Evolutionary conservation across 2,113 vertebrate genomes (phyloP).

Genomic region (Oceanites oceanicus): DNA sequence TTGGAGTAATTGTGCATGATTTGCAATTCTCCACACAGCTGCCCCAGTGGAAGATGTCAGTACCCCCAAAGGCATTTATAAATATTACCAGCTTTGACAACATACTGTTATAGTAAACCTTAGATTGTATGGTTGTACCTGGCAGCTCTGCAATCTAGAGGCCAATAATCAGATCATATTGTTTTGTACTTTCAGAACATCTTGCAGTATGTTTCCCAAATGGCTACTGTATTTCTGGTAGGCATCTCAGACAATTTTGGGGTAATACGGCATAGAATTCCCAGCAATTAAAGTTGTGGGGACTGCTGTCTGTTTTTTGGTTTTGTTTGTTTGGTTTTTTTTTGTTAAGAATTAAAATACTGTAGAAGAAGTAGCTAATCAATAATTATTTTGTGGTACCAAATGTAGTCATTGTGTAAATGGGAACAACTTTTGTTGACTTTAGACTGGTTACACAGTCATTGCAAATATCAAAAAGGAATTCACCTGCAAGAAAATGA

Average conservation of each 20-base stretch:
- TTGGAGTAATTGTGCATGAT: neutral
- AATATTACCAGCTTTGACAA: neutral
- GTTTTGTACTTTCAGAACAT: neutral
- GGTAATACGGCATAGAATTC: neutral
- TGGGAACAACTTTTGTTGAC: neutral
- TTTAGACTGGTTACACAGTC: neutral
- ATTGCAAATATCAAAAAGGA: neutral
- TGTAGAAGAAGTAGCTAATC: neutral
- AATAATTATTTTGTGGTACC: neutral
- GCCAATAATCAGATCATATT: neutral
- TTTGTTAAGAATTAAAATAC: neutral
- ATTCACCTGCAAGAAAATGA: neutral
- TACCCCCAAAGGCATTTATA: neutral
- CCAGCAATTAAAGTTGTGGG: neutral
- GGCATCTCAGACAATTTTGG: neutral
- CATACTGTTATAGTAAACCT: neutral
- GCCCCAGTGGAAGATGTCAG: neutral
- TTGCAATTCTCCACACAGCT: neutral
- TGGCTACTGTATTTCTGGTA: neutral
- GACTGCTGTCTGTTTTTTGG: neutral
- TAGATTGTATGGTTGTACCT: neutral
- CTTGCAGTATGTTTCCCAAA: neutral
- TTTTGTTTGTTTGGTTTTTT: neutral
- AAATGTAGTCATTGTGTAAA: neutral
- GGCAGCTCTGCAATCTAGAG: neutral